A percentile compares a stretch with the other conserved stretches of the same genome.
Conservation (phyloP, 1,140 invertebrate species). For the Oryctes rhinoceros region DNA sequence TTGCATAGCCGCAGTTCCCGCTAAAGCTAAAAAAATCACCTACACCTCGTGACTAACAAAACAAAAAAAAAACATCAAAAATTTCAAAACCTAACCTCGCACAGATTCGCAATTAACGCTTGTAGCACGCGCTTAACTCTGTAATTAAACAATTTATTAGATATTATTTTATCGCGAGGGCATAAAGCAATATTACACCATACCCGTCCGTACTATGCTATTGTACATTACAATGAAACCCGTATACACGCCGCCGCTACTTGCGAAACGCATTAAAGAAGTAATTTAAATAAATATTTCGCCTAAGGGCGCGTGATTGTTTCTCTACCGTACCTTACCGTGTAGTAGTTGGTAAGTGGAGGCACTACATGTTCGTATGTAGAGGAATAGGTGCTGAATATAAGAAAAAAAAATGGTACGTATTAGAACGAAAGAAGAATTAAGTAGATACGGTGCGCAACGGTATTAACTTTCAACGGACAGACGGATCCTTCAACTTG, state of each 20-base stretch:
- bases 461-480: neutral
- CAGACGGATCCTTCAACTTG: neutral
- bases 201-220: neutral
- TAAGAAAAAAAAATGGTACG: too few relatives aligned
- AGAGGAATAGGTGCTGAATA: too few relatives aligned
- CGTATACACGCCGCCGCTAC: neutral
- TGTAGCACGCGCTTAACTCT: neutral
- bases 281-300: conserved; percentile 16
- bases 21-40: too few relatives aligned
- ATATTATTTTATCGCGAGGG: conserved; percentile 1
- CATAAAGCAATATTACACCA: conserved; percentile 4
- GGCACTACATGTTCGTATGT: too few relatives aligned
- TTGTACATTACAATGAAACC: neutral
- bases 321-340: neutral
- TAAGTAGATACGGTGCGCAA: too few relatives aligned
- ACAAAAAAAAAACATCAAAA: too few relatives aligned
- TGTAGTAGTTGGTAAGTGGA: too few relatives aligned
- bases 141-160: conserved; percentile 2
- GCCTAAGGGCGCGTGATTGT: conserved; percentile 2
- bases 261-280: neutral
- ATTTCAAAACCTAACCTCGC: too few relatives aligned
- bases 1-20: too few relatives aligned
- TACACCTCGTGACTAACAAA: too few relatives aligned
- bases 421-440: too few relatives aligned
- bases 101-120: too few relatives aligned